These are phyloP conservation scores for Myopa tessellatipennis DNA, from an alignment of 2,888 invertebrate genomes.

Conservation along the genomic window DNA sequence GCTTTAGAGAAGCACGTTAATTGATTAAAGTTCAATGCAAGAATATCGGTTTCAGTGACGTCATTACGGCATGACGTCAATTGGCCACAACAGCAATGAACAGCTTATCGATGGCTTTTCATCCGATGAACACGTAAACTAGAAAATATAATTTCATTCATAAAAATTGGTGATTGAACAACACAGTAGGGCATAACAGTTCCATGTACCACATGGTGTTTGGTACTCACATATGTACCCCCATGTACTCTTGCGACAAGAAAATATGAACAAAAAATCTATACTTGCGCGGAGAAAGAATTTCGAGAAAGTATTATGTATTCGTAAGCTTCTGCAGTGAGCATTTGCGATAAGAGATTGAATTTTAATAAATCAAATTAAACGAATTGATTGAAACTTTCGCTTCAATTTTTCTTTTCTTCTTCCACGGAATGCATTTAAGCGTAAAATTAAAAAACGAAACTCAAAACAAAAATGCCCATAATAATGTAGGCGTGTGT, in stretches of 20 bases:
- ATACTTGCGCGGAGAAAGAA: neutral
- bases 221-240: neutral
- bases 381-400: constrained; percentile 45
- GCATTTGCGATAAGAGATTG: constrained; percentile 56
- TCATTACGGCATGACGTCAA: neutral
- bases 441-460: constrained; percentile 48
- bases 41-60: neutral
- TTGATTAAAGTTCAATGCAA: too few species aligned
- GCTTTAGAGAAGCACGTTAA: too few species aligned
- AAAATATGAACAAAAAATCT: too few species aligned
- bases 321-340: neutral
- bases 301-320: too few species aligned
- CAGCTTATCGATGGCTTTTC: neutral
- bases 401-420: neutral
- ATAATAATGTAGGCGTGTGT: neutral
- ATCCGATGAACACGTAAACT: neutral
- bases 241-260: too few species aligned
- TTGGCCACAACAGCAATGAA: neutral
- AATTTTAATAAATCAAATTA: constrained; percentile 50
- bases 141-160: constrained; percentile 20
- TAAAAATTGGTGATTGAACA: constrained; percentile 16
- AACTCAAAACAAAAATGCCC: neutral
- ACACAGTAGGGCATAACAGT: neutral
- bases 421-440: constrained; percentile 42
- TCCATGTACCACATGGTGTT: neutral